Evolutionary conservation across 2,888 invertebrate species (phyloP), one percentile per base, ranked within the genome.

Genomic region (Dioctria rufipes): DNA sequence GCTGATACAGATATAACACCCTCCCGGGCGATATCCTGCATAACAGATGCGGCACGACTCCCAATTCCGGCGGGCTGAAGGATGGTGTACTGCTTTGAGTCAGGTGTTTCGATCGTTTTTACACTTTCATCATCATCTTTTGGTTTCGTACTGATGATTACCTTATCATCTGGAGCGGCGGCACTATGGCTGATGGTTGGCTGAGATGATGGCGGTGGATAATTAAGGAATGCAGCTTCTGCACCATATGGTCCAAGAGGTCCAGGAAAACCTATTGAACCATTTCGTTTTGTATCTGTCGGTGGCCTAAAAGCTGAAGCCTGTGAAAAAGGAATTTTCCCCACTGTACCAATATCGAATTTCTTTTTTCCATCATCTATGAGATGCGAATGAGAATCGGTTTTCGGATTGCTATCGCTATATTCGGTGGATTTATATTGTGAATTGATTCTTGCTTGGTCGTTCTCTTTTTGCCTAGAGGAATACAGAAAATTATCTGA

Each of bases 81-180:
- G 84, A 95, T 95, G 82, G 96, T 96, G 87, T 96, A 96, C 88
- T 96, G 95, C 89, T 96, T 96, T 82, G 93, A 93, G 82, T 87
- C 88, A 43, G 90, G 90, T 79, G 90, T 90, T 84, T 87, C 87
- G 61, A 87, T 84, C 60, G 81, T 81, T 49, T 81, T 83, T 71
- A 81, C 71, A 75, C 82, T 82, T 67, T 84, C 82, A 71, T 83
- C 83, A 81, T 83, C 83, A 82, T 83, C 83, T 81, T 83, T 84
- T 81, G 83, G 82, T 81, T 84, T 84, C 73, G 81, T 82, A 81
- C 79, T 83, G 81, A 83, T 83, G 83, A 83, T 80, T 82, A 58
- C 71, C n/a, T 80, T 71, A 61, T 80, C 80, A 6, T 69, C 5
- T 2, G 67, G 39, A n/a, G 86, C 84, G 3, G 67, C 40, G 37